A percentile compares a stretch with the other conserved stretches of the same genome.
These are phyloP conservation scores for Ianthella basta DNA, from an alignment of 37 sponge, comb jelly and placozoan genomes.

Conservation along the genomic window DNA sequence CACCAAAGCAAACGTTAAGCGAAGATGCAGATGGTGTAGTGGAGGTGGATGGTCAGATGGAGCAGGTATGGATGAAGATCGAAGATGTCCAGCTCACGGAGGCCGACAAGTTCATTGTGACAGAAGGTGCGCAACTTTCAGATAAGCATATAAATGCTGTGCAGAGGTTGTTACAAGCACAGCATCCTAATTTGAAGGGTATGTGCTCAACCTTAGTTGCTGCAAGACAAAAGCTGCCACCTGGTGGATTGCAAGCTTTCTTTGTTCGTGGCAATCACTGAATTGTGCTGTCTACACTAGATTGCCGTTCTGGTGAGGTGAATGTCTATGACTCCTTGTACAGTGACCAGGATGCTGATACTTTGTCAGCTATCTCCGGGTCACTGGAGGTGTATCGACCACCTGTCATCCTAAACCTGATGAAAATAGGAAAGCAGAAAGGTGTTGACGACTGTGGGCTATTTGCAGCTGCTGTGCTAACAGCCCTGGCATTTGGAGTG, in stretches of 20 bases:
- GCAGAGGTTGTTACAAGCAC: conserved; percentile 11
- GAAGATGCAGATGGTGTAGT: too few species aligned
- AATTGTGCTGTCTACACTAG: conserved; percentile 18
- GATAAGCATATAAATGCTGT: conserved; percentile 50
- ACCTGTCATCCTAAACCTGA: not conserved
- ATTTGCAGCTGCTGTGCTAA: conserved; percentile 56
- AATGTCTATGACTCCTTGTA: conserved; percentile 56
- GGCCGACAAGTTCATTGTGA: too few species aligned
- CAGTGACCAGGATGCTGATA: not conserved
- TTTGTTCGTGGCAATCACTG: not conserved
- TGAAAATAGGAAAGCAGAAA: conserved; percentile 38
- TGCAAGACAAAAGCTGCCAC: not conserved
- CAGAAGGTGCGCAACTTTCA: not conserved
- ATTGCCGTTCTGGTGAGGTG: not conserved
- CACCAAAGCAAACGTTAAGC: too few species aligned
- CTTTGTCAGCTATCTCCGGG: conserved; percentile 23
- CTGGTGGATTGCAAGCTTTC: not conserved
- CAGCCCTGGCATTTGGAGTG: conserved; percentile 39
- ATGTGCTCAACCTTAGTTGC: not conserved
- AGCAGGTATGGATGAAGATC: not conserved
- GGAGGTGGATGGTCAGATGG: too few species aligned
- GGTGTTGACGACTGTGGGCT: conserved; percentile 56
- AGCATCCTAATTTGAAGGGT: not conserved
- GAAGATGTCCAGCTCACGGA: too few species aligned
- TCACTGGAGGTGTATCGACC: not conserved